Percentiles rank a stretch among this genome's conserved stretches.
These are phyloP conservation scores for Tupiocoris notatus DNA, from an alignment of 2,888 invertebrate genomes.

Conservation along the genomic window DNA sequence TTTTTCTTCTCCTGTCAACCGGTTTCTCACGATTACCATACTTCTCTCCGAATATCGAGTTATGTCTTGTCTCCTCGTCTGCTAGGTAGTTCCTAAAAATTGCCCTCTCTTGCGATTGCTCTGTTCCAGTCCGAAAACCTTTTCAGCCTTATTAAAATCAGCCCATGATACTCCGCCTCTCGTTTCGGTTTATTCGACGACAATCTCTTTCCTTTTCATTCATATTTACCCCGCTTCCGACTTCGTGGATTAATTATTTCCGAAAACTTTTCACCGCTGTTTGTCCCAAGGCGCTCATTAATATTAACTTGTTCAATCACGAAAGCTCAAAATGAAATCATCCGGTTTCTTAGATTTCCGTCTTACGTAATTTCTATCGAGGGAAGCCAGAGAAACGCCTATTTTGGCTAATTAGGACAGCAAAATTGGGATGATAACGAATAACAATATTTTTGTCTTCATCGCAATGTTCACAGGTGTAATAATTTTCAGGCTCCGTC, in stretches of 20 bases:
- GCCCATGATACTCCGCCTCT: neutral
- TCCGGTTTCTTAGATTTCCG: too few relatives aligned
- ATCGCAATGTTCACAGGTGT: too few relatives aligned
- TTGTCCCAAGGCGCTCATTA: neutral
- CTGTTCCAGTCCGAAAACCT: neutral
- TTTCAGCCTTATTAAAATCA: neutral
- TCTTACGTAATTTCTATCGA: too few relatives aligned
- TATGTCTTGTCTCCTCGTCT: neutral
- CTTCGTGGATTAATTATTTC: neutral
- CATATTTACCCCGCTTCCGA: too few relatives aligned
- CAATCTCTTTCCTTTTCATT: neutral
- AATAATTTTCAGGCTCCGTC: too few relatives aligned
- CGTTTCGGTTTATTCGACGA: neutral
- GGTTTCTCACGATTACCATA: neutral
- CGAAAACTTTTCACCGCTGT: neutral
- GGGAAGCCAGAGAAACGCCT: too few relatives aligned
- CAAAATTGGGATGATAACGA: too few relatives aligned
- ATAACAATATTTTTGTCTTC: too few relatives aligned
- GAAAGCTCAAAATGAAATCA: neutral
- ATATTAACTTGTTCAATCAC: neutral
- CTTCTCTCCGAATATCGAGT: neutral
- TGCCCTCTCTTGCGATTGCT: neutral
- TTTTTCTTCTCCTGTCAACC: neutral
- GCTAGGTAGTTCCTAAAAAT: neutral
- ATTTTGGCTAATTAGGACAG: too few relatives aligned